Conservation (phyloP, 1,140 invertebrate genomes). For the Caligus rogercresseyi region DNA sequence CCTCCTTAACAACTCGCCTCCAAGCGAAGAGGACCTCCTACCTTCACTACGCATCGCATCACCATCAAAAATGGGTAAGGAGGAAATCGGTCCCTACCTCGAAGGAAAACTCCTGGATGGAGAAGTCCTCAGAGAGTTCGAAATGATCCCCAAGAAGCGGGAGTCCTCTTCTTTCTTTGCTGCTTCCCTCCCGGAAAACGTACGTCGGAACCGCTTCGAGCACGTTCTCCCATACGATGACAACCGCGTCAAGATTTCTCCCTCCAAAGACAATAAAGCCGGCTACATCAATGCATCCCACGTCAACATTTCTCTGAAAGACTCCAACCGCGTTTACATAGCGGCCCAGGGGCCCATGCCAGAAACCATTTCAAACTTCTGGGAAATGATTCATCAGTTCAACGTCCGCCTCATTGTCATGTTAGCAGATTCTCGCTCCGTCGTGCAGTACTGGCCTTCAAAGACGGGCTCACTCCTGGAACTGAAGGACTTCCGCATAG, state of each 20-base stretch:
- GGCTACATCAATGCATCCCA: slow-evolving; percentile 82
- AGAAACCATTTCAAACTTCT: slow-evolving; percentile 43
- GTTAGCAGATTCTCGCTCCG: slow-evolving; percentile 36
- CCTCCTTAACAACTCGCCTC: not conserved
- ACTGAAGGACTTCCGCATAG: slow-evolving; percentile 25
- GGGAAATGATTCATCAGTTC: slow-evolving; percentile 73
- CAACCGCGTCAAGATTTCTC: slow-evolving; percentile 51
- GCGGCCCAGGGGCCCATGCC: slow-evolving; percentile 53
- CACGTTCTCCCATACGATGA: slow-evolving; percentile 73
- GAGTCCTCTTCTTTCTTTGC: slow-evolving; percentile 40
- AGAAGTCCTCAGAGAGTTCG: slow-evolving; percentile 67
- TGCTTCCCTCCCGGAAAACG: slow-evolving; percentile 45
- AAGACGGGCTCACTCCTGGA: slow-evolving; percentile 24
- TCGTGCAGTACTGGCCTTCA: slow-evolving; percentile 25
- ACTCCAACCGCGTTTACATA: slow-evolving; percentile 58
- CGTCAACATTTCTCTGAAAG: slow-evolving; percentile 54
- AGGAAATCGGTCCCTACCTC: slow-evolving; percentile 31
- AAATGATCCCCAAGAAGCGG: slow-evolving; percentile 60
- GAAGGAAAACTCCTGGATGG: slow-evolving; percentile 59
- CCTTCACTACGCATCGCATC: not conserved
- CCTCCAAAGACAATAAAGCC: slow-evolving; percentile 51
- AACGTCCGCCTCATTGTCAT: slow-evolving; percentile 58
- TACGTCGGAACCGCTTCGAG: slow-evolving; percentile 38
- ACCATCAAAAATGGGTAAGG: slow-evolving; percentile 17
- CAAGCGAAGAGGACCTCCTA: not conserved